These are phyloP conservation scores for Carpatolechia fugitivella DNA, from an alignment of 2,888 invertebrate species.

Conservation along the genomic window DNA sequence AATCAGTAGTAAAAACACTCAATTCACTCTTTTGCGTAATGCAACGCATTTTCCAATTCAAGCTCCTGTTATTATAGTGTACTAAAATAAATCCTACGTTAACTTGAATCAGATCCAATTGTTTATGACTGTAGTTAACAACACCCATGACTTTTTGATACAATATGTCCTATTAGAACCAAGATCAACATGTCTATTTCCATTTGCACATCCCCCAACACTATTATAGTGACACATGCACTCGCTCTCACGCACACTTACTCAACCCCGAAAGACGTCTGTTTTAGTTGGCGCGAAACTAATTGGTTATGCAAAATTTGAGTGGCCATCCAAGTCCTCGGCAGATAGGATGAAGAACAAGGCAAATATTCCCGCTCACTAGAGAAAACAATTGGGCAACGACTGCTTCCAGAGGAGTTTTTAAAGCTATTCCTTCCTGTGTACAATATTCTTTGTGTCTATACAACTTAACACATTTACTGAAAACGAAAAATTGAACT, in stretches of 20 bases:
- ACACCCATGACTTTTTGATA: no score
- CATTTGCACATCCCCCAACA: no score
- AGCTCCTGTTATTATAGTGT: no score
- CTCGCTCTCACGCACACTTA: slow-evolving; percentile 6
- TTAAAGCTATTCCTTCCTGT: no score
- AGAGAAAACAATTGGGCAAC: slow-evolving; percentile 58
- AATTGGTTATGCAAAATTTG: slow-evolving; percentile 76
- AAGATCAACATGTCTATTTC: neutral
- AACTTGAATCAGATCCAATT: no score
- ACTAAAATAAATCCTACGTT: no score
- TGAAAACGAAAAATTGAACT: no score
- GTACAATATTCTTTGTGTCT: no score
- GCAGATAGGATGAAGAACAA: slow-evolving; percentile 59
- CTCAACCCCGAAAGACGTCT: slow-evolving; percentile 37
- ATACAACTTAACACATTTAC: no score
- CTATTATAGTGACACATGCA: slow-evolving; percentile 7
- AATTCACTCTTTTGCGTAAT: slow-evolving; percentile 65
- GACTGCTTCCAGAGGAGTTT: neutral
- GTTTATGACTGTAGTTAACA: no score
- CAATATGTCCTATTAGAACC: no score
- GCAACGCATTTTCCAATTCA: no score
- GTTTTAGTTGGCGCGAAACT: slow-evolving; percentile 67
- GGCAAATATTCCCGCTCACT: slow-evolving; percentile 49
- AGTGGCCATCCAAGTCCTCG: slow-evolving; percentile 70
- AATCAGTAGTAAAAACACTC: slow-evolving; percentile 74